Evolutionary conservation across 2,113 vertebrate species (phyloP).

Genomic region (Phrynocephalus versicolor): DNA sequence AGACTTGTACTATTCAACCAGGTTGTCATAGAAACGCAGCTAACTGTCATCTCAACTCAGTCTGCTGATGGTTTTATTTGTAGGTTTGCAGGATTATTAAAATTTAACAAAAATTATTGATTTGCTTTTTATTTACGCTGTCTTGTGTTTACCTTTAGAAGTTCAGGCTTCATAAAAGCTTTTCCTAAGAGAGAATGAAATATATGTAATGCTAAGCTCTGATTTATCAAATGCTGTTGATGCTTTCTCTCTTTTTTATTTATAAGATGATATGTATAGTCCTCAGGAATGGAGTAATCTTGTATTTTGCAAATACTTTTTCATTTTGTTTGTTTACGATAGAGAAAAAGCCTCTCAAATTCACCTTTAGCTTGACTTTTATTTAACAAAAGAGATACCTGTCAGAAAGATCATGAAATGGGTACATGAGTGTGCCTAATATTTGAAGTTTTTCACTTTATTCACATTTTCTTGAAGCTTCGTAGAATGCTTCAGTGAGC

Average conservation of each 20-base stretch:
- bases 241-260: conserved; percentile 49
- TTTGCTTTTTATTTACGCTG: conserved; percentile 80
- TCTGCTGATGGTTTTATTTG: conserved; percentile 81
- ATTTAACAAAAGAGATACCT: conserved; percentile 75
- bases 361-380: conserved; percentile 70
- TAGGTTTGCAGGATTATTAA: conserved; percentile 82
- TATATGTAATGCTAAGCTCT: conserved; percentile 47
- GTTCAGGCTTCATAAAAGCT: conserved; percentile 64
- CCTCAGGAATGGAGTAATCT: conserved; percentile 59
- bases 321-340: conserved; percentile 70
- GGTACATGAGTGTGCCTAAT: conserved; percentile 67
- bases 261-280: conserved; percentile 54
- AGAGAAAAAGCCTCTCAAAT: conserved; percentile 58
- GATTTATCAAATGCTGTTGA: conserved; percentile 49
- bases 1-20: conserved; percentile 71
- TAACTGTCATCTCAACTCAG: conserved; percentile 80
- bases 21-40: conserved; percentile 84
- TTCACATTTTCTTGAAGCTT: conserved; percentile 68
- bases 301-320: conserved; percentile 68
- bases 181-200: conserved; percentile 49
- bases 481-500: conserved; percentile 71
- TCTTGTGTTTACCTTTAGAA: conserved; percentile 73
- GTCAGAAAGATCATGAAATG: conserved; percentile 73
- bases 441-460: conserved; percentile 72
- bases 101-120: conserved; percentile 87